Base-by-base conservation (phyloP, 2,797 vertebrate genomes). In the Anguilla anguilla region DNA sequence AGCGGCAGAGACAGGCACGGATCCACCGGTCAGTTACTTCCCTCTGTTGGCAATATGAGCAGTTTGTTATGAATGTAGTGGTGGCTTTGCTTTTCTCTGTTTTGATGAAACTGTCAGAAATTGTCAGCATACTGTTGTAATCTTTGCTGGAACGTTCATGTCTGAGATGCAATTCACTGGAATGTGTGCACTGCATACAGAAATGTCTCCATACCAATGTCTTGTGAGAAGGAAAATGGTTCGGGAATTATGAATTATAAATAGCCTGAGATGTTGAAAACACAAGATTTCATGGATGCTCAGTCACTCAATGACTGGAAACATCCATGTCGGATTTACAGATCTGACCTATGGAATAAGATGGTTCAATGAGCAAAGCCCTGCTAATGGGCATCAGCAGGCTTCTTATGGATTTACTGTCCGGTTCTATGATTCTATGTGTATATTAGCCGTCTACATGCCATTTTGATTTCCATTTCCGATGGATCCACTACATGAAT, bases 1-100 rank as follows among this genome's bases (percentile, higher is more conserved):
- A 13, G 67, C 81, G 69, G 81, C 11, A 81, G 72, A 53, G 86
- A 19, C 17, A 28, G 72, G 79, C 64, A 13, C 25, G 15, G 81
- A 15, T 69, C 67, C 83, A 74, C 57, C 85, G 67, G 19, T 87
- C 51, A 64, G 51, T 69, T 49, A 35, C 55, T 46, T 61, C 22
- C 74, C 39, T 49, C 9, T 49, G 39, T 46, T 81, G 46, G 43
- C 22, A 81, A 10, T 81, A 3, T 19, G 2, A 43, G 17, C 77
- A 49, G 77, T 25, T 51, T n/a, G 43, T 15, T 13, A 15, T 19
- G 72, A 77, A 39, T 49, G 28, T n/a, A 49, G 35, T 46, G 74
- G 39, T 79, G 46, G 46, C 77, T 9, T 6, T 81, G 43, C 43
- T 6, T 81, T n/a, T 81, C 43, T 81, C 17, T 11, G 17, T 81